Base-by-base conservation (phyloP, 2,113 vertebrate species). In the Arothron firmamentum region DNA sequence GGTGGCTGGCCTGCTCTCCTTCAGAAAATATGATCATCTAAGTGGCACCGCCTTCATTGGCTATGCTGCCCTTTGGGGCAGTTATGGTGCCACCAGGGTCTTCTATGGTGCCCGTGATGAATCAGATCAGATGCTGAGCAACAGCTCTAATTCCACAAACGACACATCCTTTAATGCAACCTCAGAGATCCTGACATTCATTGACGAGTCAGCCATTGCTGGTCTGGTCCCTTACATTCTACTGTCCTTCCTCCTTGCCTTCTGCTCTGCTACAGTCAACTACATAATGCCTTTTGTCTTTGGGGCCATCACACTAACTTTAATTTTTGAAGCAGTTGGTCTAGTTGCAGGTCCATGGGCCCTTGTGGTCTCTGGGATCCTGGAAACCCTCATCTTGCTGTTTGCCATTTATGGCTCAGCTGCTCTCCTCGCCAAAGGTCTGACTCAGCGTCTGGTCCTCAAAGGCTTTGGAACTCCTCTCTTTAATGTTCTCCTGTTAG, bases 251-350 rank as follows among this genome's bases (percentile, higher is more conserved):
- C 75, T 94, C 62, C 81, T 96, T 4, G 79, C 92, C 55, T 95
- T 95, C 84, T 95, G 94, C 81, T 94, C 94, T 0, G 94, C 93
- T 78, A 94, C 93, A 0, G 90, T 94, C 56, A 96, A 91, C 80
- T 94, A 93, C 81, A 93, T 96, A 81, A 94, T 94, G 94, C 94
- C 90, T 21, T 94, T 95, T 80, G 91, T 94, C 17, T 94, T 95
- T 17, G 93, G 93, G 15, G 91, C 94, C 70, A 92, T 95, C 16
- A 92, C 91, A 0, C 73, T 89, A 3, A 91, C 93, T 9, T 77
- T 95, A 66, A 49, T 92, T 25, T 95, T 95, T 45, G 94, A 96
- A 83, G 93, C 92, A 0, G 88, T 89, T 0, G 91, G 79, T 0
- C 67, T 94, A 4, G 91, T 92, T 1, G 71, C 88, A 5, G 54